Conservation (phyloP, 2,888 invertebrate genomes). For the Helobdella robusta region DNA sequence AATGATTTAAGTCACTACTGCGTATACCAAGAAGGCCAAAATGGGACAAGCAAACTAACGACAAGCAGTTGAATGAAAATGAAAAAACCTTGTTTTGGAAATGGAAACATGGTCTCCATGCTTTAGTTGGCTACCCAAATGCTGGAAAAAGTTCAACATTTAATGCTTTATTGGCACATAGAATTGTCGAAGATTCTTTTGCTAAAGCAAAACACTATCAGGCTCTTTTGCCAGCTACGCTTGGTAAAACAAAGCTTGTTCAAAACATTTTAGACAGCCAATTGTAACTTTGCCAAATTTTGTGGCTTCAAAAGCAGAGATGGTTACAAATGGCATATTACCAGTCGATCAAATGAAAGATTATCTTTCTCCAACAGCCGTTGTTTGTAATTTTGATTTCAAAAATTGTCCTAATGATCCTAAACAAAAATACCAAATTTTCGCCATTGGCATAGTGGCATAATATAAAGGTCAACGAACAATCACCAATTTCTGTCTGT, state of each 20-base stretch:
- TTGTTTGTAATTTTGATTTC: slow-evolving; percentile 51
- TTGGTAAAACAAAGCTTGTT: slow-evolving; percentile 96
- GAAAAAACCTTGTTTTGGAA: slow-evolving; percentile 77
- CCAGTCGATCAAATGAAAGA: slow-evolving; percentile 97
- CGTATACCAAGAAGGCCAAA: slow-evolving; percentile 76
- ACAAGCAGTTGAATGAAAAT: slow-evolving; percentile 66
- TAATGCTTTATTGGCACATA: slow-evolving; percentile 75
- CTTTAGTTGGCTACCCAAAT: slow-evolving; percentile 82
- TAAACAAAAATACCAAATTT: no score
- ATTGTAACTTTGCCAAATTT: slow-evolving; percentile 85
- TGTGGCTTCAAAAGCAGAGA: slow-evolving; percentile 83
- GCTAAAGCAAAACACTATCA: slow-evolving; percentile 95
- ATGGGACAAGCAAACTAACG: slow-evolving; percentile 66
- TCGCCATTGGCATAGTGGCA: no score
- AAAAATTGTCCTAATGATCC: no score
- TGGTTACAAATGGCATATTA: slow-evolving; percentile 86
- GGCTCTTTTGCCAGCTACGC: slow-evolving; percentile 87
- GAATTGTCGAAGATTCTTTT: slow-evolving; percentile 77
- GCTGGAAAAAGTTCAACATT: slow-evolving; percentile 99
- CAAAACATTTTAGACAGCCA: slow-evolving; percentile 74
- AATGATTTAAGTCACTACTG: slow-evolving; percentile 54
- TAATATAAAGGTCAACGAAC: no score
- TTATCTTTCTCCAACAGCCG: slow-evolving; percentile 73
- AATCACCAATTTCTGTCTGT: no score
- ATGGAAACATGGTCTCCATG: slow-evolving; percentile 76